Base-by-base conservation (phyloP, 2,888 invertebrate species). In the Drosophila pegasa region DNA sequence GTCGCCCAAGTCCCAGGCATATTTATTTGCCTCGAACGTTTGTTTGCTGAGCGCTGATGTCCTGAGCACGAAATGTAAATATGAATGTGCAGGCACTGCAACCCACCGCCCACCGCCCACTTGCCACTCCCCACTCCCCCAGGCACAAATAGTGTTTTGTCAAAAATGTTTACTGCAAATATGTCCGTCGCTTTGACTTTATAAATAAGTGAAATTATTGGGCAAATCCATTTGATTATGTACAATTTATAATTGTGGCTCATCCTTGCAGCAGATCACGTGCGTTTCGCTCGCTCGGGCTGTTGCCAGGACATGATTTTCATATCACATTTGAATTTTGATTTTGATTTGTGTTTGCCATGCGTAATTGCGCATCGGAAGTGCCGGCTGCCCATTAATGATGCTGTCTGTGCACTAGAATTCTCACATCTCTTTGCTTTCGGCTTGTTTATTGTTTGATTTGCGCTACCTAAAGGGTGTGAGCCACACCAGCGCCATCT, bases 271-370 rank as follows among this genome's bases (percentile, higher is more conserved):
- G 47, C 59, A 62, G 50, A 61, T 70, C 86, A 87, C 80, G 75
- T 87, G 69, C 71, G 54, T 38, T 37, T 29, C 18, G 31, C 57
- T 48, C 47, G 43, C 58, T 56, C 55, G 18, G 52, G 29, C 73
- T 59, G 54, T 37, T 59, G 61, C 50, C 63, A 69, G 80, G 38
- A 80, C 60, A 88, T 77, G 77, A 77, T 80, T 74, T 71, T 67
- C 71, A 70, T 81, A 72, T 71, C 76, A 56, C 71, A 76, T 83
- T 80, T 73, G 68, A 63, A 59, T 75, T 80, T 71, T 47, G 51
- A 55, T 70, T 81, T 69, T 74, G 70, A 87, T 87, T 85, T 87
- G 69, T 70, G 87, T 85, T 85, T 88, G 88, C 74, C 64, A 88
- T 76, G 74, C 71, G 68, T 85, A 82, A 87, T 85, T 88, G 83